Conservation (phyloP, 2,888 invertebrate species). For the Ligdia adustata region DNA sequence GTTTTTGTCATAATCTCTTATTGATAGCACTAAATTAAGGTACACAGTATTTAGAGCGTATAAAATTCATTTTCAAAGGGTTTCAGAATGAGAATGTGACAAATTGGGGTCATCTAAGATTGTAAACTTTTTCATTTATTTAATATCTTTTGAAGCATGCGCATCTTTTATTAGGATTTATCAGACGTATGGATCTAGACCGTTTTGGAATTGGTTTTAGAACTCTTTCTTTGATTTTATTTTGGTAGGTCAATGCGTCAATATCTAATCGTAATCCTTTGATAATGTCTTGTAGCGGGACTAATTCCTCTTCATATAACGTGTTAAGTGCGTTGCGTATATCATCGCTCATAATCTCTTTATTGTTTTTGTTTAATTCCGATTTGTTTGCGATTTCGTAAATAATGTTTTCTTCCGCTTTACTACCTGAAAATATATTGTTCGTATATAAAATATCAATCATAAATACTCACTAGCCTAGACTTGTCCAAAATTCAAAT, state of each 20-base stretch:
- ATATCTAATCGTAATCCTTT: conserved; percentile 57
- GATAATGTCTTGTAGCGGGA: conserved; percentile 62
- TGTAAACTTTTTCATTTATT: too few relatives aligned
- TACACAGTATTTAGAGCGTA: too few relatives aligned
- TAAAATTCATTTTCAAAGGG: too few relatives aligned
- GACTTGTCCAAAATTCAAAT: too few relatives aligned
- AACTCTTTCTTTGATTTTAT: conserved; percentile 45
- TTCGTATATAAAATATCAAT: neutral
- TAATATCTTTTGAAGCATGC: conserved; percentile 42
- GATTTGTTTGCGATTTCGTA: conserved; percentile 6
- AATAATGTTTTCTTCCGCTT: neutral
- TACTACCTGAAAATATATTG: neutral
- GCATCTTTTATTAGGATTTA: conserved; percentile 40
- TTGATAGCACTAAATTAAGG: neutral
- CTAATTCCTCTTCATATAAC: conserved; percentile 59
- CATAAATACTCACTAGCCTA: too few relatives aligned
- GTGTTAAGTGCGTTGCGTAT: conserved; percentile 35
- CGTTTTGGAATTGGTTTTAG: conserved; percentile 1
- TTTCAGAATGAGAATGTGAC: too few relatives aligned
- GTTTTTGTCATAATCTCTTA: neutral
- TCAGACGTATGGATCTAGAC: conserved; percentile 9
- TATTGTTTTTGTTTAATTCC: conserved; percentile 13
- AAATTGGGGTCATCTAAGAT: too few relatives aligned
- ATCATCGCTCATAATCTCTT: conserved; percentile 15
- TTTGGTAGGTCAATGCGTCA: conserved; percentile 49